Base-by-base conservation (phyloP, 2,797 vertebrate genomes). In the Dryobates pubescens region DNA sequence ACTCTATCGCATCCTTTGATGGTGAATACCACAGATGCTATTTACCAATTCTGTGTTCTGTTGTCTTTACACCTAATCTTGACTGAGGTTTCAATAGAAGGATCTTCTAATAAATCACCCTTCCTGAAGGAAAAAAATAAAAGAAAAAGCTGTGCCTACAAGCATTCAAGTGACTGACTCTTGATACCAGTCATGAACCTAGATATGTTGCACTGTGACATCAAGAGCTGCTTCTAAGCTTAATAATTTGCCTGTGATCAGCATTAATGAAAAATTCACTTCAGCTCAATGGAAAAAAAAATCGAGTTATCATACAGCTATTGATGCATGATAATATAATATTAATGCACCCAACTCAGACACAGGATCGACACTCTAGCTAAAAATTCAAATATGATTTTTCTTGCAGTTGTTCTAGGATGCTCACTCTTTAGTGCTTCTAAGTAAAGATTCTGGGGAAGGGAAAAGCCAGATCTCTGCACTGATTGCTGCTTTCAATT, bases 31-130 rank as follows among this genome's bases (percentile, higher is more conserved):
- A 58, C 71, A 82, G 78, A 80, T 3, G 9, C 83, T 86, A 94
- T 94, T 93, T 96, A 94, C 91, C 75, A 82, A 73, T 71, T 88
- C 95, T 83, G 74, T 74, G 64, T 29, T 76, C 91, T 81, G 70
- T 93, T 95, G 96, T 92, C 90, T 95, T 95, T 94, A 84, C 51
- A 65, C 77, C 85, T 89, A 62, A 93, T 95, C 94, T 92, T 86
- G 68, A 84, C 82, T 82, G 79, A 92, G 78, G 58, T 82, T 96
- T 96, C 85, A 92, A 88, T 45, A 92, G 80, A 74, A 84, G 56
- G 32, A 88, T 95, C 93, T 91, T 88, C 68, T 93, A 95, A 96
- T 89, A 93, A 88, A 95, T 90, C 89, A 92, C 82, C n/a, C 64
- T 69, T 93, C 80, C 89, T 74, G 62, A 89, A 91, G 80, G 58